phyloP scores from a whole-genome alignment of 2,113 vertebrate genomes.

The Scomber japonicus region DNA sequence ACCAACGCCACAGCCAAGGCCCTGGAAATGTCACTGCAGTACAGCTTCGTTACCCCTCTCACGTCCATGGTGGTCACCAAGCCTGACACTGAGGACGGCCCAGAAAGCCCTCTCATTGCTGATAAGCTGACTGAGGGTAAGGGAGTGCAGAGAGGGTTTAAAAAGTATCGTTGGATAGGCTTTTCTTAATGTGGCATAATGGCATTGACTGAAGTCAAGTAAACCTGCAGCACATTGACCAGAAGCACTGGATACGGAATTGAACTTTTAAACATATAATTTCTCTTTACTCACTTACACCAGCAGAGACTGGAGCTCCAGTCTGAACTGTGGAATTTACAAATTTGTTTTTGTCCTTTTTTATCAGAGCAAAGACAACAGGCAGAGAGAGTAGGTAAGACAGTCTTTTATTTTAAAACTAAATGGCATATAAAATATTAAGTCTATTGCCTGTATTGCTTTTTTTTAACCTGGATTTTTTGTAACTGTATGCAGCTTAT shows the following conservation, averaged over 20 bases:
- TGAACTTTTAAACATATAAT: too few relatives aligned
- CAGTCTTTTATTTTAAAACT: background rate
- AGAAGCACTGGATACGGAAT: too few relatives aligned
- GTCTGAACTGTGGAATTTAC: background rate
- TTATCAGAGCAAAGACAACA: slow-evolving; percentile 72
- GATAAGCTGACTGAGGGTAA: slow-evolving; percentile 89
- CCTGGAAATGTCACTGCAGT: slow-evolving; percentile 88
- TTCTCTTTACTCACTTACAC: too few relatives aligned
- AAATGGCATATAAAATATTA: too few relatives aligned
- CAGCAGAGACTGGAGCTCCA: background rate
- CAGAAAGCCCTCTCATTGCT: slow-evolving; percentile 78
- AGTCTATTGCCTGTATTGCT: too few relatives aligned
- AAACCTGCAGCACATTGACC: too few relatives aligned
- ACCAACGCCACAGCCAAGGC: slow-evolving; percentile 79
- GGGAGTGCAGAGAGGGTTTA: background rate
- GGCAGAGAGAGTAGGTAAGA: slow-evolving; percentile 45
- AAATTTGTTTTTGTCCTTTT: slow-evolving; percentile 4
- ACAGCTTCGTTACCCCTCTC: slow-evolving; percentile 93
- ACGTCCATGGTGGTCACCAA: slow-evolving; percentile 96
- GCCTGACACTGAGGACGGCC: slow-evolving; percentile 75
- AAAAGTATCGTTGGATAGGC: too few relatives aligned
- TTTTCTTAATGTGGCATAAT: too few relatives aligned
- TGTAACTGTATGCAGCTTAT: too few relatives aligned
- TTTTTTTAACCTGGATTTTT: too few relatives aligned
- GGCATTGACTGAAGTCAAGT: too few relatives aligned